These are phyloP conservation scores for Caenorhabditis inopinata DNA, from an alignment of 1,140 invertebrate genomes.

Conservation along the genomic window DNA sequence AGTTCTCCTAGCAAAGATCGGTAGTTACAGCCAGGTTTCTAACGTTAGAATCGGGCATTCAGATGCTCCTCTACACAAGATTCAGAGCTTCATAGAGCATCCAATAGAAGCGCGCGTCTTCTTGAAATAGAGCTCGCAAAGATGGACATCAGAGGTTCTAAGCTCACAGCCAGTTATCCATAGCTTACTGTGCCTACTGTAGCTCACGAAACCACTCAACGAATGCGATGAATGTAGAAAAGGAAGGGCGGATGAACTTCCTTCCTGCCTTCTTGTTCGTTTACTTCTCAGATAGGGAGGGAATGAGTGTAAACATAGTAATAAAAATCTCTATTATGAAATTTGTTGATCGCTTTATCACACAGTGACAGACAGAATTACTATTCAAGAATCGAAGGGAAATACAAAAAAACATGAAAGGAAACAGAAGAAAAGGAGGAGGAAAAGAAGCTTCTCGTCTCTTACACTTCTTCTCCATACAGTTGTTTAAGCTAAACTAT, in stretches of 20 bases:
- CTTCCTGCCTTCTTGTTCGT: not conserved
- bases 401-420: not conserved
- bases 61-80: no score
- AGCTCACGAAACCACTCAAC: no score
- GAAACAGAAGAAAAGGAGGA: not conserved
- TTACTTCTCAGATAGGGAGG: not conserved
- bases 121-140: no score
- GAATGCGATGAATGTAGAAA: no score
- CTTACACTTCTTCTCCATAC: not conserved
- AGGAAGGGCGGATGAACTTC: not conserved
- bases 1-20: no score
- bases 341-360: constrained; percentile 17
- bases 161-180: no score
- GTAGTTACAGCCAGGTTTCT: no score
- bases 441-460: not conserved
- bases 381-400: not conserved
- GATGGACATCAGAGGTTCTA: no score
- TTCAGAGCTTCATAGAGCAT: no score
- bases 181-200: no score
- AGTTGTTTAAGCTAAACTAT: not conserved
- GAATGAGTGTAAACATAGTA: not conserved
- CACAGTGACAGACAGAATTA: not conserved
- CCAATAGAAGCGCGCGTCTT: no score
- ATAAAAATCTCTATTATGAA: not conserved
- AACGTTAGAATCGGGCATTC: no score